A percentile compares a stretch with the other conserved stretches of the same genome.
These are phyloP conservation scores for Cyrtodaria siliqua DNA, from an alignment of 2,888 invertebrate species.

Conservation along the genomic window DNA sequence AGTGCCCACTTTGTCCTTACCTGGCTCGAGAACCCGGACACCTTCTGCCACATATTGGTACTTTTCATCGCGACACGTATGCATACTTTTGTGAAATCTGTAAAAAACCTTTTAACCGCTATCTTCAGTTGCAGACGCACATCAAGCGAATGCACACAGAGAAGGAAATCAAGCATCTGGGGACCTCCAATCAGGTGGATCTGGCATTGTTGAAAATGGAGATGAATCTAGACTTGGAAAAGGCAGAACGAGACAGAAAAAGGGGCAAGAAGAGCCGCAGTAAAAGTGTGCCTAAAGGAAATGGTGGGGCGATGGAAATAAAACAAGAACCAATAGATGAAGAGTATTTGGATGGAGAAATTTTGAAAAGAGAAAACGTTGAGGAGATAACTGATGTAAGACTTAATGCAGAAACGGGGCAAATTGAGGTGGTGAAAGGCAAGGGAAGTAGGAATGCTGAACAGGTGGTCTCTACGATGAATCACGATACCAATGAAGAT, in stretches of 20 bases:
- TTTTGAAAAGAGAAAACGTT: neutral
- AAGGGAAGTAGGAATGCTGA: neutral
- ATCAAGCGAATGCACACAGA: conserved; percentile 66
- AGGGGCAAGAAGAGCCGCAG: conserved; percentile 14
- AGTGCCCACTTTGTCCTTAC: conserved; percentile 76
- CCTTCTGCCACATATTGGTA: conserved; percentile 74
- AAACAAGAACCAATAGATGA: conserved; percentile 31
- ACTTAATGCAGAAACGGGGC: conserved; percentile 17
- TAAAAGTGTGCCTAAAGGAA: conserved; percentile 8
- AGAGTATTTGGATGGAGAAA: conserved; percentile 6
- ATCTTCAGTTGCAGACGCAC: conserved; percentile 69
- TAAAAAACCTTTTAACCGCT: conserved; percentile 72
- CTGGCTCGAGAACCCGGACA: conserved; percentile 65
- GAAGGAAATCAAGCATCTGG: conserved; percentile 42
- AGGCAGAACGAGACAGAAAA: conserved; percentile 5
- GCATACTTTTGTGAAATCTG: conserved; percentile 77
- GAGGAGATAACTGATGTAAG: conserved; percentile 11
- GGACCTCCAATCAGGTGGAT: conserved; percentile 18
- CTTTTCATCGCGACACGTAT: conserved; percentile 69
- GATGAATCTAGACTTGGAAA: conserved; percentile 34
- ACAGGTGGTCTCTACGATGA: no score
- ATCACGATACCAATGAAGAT: no score
- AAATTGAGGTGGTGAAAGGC: conserved; percentile 11
- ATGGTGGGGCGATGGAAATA: neutral
- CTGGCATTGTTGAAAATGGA: conserved; percentile 41